These are phyloP conservation scores for Actinostola sp. DNA, from an alignment of 92 coral and sea anemone species.

Conservation along the genomic window DNA sequence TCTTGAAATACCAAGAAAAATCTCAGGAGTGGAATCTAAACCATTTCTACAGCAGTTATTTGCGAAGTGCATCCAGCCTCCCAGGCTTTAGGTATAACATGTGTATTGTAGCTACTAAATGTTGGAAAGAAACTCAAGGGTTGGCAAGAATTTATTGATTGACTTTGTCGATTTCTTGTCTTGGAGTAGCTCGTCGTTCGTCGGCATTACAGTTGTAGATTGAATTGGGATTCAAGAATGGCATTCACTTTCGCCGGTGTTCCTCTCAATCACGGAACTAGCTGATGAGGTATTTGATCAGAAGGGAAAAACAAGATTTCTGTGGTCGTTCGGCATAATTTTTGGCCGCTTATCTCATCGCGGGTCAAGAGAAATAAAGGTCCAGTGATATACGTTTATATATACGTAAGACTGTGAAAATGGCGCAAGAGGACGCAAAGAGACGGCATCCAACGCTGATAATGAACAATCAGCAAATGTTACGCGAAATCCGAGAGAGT, in stretches of 20 bases:
- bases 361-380: background rate
- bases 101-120: background rate
- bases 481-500: constrained; percentile 86
- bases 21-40: constrained; percentile 12
- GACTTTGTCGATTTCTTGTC: constrained; percentile 3
- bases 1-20: background rate
- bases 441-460: constrained; percentile 60
- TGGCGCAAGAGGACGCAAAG: constrained; percentile 27
- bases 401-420: background rate
- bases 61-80: background rate
- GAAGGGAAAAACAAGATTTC: background rate
- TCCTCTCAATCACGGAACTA: background rate
- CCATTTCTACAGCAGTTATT: background rate
- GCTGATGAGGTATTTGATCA: background rate
- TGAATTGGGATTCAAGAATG: constrained; percentile 8
- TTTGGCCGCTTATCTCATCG: background rate
- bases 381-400: background rate
- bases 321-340: constrained; percentile 8
- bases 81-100: background rate
- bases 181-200: background rate
- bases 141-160: constrained; percentile 10
- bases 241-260: constrained; percentile 3
- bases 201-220: background rate
- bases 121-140: constrained; percentile 15
- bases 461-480: constrained; percentile 88